Base-by-base conservation (phyloP, 1,140 invertebrate genomes). In the Philopotamus ludificatus region DNA sequence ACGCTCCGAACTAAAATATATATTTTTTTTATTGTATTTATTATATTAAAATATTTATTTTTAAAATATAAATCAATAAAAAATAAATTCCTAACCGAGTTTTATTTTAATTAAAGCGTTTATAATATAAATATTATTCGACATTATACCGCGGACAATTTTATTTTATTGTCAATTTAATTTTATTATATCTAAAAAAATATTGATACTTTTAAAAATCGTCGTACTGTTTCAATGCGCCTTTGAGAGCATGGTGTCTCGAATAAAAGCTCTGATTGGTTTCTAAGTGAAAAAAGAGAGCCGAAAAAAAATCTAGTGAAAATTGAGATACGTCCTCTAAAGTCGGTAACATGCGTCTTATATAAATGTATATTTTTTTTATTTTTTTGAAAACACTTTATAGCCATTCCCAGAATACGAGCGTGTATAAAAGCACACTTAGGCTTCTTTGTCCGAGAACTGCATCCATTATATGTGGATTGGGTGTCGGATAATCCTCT, bases 191-290 rank as follows among this genome's bases (percentile, higher is more conserved):
- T n/a, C n/a, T n/a, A n/a, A n/a, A n/a, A n/a, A n/a, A n/a, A n/a
- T n/a, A n/a, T n/a, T n/a, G n/a, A n/a, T n/a, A n/a, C 53, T 9
- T 58, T 58, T 41, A 12, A 16, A 41, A 15, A 58, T 39, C 2
- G 20, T 20, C 39, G 10, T 25, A 34, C 59, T 44, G 26, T 25
- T 51, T 51, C 22, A 12, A 18, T 22, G 49, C 18, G 28, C 59
- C 45, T 60, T 60, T 63, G 61, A 42, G 34, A 45, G 51, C 41
- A n/a, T 57, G 63, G 63, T 65, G 63, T 65, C 53, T 57, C 57
- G 51, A 57, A 65, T 65, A 65, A 65, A 65, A 65, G 63, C 63
- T 65, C 51, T 65, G 63, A 65, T 65, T 65, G 63, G 63, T 65
- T 65, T 58, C 51, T 49, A 55, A 65, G 63, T 47, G 63, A 57